A percentile compares a stretch with the other conserved stretches of the same genome.
Evolutionary conservation across 2,888 invertebrate species (phyloP).

Genomic region (Mythimna pallens): DNA sequence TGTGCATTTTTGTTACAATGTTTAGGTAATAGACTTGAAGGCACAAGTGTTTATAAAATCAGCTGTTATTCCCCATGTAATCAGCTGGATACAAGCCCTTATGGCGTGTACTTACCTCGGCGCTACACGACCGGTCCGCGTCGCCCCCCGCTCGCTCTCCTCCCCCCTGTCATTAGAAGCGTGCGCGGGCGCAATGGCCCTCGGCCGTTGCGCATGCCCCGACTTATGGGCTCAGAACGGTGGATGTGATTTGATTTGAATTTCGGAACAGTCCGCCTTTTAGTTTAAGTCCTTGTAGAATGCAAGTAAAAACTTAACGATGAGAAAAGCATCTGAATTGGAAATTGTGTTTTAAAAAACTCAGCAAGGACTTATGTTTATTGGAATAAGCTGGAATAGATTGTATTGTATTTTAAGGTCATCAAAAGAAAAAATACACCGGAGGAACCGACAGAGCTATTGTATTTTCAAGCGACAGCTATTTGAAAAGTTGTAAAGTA

Average conservation of each 20-base stretch:
- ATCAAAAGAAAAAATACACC: neutral
- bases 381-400: conserved; percentile 40
- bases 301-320: conserved; percentile 62
- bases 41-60: conserved; percentile 47
- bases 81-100: conserved; percentile 61
- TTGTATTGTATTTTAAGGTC: conserved; percentile 30
- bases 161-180: conserved; percentile 87
- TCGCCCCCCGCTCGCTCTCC: conserved; percentile 74
- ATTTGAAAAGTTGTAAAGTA: conserved; percentile 6
- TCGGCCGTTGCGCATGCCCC: conserved; percentile 78
- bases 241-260: conserved; percentile 78
- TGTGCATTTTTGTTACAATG: conserved; percentile 5
- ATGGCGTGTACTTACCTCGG: conserved; percentile 75
- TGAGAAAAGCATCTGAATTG: conserved; percentile 59
- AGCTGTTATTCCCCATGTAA: conserved; percentile 61
- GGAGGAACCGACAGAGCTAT: neutral
- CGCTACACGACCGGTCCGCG: conserved; percentile 80
- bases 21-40: conserved; percentile 8
- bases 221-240: conserved; percentile 75
- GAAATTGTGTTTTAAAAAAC: conserved; percentile 46
- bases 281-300: conserved; percentile 59
- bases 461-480: conserved; percentile 1
- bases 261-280: conserved; percentile 66
- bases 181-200: conserved; percentile 89
- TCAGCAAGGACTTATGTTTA: conserved; percentile 45